Conservation (phyloP, 2,797 vertebrate genomes). For the Notolepis coatsorum region DNA sequence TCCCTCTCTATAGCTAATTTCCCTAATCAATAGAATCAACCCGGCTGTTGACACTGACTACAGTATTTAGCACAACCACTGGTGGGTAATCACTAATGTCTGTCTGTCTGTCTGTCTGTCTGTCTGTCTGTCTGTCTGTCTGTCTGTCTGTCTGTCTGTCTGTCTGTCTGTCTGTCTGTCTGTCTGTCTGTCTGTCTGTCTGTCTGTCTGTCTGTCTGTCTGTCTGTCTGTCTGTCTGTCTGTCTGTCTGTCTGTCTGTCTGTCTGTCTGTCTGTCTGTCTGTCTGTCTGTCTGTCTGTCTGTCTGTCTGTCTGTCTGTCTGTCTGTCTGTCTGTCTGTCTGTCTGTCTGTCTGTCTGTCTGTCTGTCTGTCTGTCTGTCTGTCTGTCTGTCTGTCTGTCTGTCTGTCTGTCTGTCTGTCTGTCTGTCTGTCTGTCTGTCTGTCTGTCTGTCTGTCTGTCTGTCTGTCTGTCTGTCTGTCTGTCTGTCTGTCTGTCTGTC, state of each 20-base stretch:
- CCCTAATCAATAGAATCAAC: not conserved
- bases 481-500: constrained; percentile 24
- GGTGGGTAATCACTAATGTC: not conserved
- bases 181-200: not conserved
- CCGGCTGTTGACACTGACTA: not conserved
- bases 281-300: constrained; percentile 6
- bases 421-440: constrained; percentile 21
- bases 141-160: not conserved
- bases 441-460: constrained; percentile 2
- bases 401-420: constrained; percentile 26
- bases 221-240: not conserved
- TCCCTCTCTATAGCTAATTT: not conserved
- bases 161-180: not conserved
- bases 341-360: too few species aligned
- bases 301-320: constrained; percentile 1
- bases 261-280: not conserved
- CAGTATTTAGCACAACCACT: not conserved
- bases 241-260: not conserved
- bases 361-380: constrained; percentile 19
- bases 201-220: not conserved
- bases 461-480: constrained; percentile 19
- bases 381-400: not conserved
- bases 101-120: not conserved
- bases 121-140: constrained; percentile 17
- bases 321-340: not conserved